Evolutionary conservation across 2,888 invertebrate genomes (phyloP).

Genomic region (Syrphus vitripennis): DNA sequence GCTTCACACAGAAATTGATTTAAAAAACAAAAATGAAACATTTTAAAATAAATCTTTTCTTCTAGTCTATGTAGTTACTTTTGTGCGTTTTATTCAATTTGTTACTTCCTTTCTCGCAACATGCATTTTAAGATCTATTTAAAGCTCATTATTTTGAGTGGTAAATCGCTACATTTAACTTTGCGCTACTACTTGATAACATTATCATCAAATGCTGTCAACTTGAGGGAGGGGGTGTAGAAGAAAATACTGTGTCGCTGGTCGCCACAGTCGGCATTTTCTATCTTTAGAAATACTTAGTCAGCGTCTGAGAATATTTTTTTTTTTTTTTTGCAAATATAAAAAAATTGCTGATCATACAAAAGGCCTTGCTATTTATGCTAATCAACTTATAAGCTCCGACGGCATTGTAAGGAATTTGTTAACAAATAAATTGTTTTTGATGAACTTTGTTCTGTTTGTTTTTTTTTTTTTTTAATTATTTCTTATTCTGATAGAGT

Average conservation of each 20-base stretch:
- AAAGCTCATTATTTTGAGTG: background rate
- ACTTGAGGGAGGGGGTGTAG: background rate
- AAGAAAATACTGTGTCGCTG: background rate
- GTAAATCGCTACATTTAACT: background rate
- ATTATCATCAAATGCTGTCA: background rate
- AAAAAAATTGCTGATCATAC: background rate
- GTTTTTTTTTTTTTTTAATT: background rate
- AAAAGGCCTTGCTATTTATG: conserved; percentile 12
- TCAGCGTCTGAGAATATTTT: conserved; percentile 45
- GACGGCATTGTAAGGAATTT: background rate
- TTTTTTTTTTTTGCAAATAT: background rate
- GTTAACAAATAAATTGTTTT: background rate
- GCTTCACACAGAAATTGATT: background rate
- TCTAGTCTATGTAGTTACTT: too few species aligned
- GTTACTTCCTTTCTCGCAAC: conserved; percentile 15
- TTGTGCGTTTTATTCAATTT: conserved; percentile 7
- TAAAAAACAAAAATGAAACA: background rate
- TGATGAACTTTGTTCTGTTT: background rate
- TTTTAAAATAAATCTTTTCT: background rate
- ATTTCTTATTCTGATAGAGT: too few species aligned
- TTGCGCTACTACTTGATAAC: background rate
- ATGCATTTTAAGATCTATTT: conserved; percentile 31
- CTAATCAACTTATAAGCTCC: background rate
- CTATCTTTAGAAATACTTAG: conserved; percentile 62
- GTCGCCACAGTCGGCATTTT: background rate